These are phyloP conservation scores for Strix uralensis DNA, from an alignment of 2,113 vertebrate species.

Conservation along the genomic window DNA sequence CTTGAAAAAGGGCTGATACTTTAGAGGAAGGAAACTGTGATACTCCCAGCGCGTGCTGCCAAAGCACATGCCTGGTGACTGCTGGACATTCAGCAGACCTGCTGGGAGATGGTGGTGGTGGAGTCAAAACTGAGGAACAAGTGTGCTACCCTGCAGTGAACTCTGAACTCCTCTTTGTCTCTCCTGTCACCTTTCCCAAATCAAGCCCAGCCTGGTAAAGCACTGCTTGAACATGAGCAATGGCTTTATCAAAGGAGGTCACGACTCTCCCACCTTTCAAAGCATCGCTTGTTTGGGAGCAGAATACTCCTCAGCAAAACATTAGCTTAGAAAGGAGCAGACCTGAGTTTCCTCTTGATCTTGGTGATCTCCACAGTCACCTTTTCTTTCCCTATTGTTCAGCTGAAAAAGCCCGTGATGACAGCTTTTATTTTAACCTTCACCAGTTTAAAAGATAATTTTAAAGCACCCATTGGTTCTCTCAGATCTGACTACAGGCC, in stretches of 20 bases:
- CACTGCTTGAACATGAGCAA: not conserved
- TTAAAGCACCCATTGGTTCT: not conserved
- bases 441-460: not conserved
- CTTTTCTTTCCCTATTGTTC: not conserved
- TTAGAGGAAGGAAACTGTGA: not conserved
- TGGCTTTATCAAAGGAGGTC: not conserved
- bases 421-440: not conserved
- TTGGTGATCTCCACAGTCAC: not conserved
- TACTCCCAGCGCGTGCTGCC: not conserved
- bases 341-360: not conserved
- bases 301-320: not conserved
- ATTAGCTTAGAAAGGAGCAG: not conserved
- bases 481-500: not conserved
- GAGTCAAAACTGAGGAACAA: not conserved
- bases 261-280: not conserved
- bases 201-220: not conserved
- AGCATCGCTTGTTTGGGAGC: not conserved
- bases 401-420: not conserved
- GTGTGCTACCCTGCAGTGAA: not conserved
- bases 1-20: not conserved
- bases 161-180: not conserved
- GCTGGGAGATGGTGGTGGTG: not conserved
- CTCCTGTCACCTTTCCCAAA: not conserved
- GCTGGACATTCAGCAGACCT: not conserved
- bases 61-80: not conserved